phyloP scores from a whole-genome alignment of 2,888 invertebrate genomes.

The Eristalis tenax region DNA sequence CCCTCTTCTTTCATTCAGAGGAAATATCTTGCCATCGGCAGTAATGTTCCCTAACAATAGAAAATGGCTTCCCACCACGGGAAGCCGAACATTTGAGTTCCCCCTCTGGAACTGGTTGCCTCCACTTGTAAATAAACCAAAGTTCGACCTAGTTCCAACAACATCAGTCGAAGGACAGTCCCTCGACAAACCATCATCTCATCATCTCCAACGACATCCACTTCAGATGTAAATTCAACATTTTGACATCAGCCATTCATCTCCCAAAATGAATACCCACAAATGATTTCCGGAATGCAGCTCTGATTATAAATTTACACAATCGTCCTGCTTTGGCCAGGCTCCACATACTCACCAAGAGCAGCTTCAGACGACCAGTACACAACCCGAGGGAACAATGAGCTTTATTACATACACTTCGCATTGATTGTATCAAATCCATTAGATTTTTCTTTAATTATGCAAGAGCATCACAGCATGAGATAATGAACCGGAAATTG shows the following conservation, averaged over 20 bases:
- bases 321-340: background rate
- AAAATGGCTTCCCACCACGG: too few species aligned
- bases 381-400: background rate
- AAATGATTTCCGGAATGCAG: background rate
- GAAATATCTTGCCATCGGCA: too few species aligned
- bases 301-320: background rate
- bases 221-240: background rate
- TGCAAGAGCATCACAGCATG: background rate
- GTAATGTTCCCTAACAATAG: too few species aligned
- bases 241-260: background rate
- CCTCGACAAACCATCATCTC: background rate
- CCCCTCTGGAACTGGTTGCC: too few species aligned
- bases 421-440: background rate
- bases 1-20: too few species aligned
- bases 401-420: background rate
- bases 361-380: too few species aligned
- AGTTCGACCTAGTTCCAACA: background rate
- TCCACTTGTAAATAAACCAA: too few species aligned
- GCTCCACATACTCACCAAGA: too few species aligned
- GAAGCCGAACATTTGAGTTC: too few species aligned
- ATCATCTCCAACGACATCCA: background rate
- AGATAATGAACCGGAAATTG: slow-evolving; percentile 38
- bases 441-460: slow-evolving; percentile 17
- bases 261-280: background rate
- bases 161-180: background rate